Conservation (phyloP, 1,140 invertebrate genomes). For the Centruroides vittatus region DNA sequence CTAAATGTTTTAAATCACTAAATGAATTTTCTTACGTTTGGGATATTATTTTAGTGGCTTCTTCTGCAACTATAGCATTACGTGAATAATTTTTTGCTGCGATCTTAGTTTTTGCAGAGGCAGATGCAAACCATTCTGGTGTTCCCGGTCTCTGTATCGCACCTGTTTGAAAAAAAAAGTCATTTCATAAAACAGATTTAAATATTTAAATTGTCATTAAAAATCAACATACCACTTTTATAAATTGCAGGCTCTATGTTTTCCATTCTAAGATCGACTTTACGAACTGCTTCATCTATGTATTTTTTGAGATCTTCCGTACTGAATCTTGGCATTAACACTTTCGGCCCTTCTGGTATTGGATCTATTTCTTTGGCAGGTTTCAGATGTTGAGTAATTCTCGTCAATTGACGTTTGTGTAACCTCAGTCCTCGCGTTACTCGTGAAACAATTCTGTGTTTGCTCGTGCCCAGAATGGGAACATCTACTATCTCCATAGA, state of each 20-base stretch:
- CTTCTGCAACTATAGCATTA: slow-evolving; percentile 37
- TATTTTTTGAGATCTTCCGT: slow-evolving; percentile 23
- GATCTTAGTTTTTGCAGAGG: slow-evolving; percentile 31
- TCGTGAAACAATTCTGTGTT: slow-evolving; percentile 11
- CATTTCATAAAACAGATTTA: too few relatives aligned
- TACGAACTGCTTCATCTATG: slow-evolving; percentile 11
- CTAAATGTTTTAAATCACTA: too few relatives aligned
- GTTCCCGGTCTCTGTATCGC: slow-evolving; percentile 30
- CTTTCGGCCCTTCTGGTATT: slow-evolving; percentile 20
- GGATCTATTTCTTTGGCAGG: slow-evolving; percentile 21
- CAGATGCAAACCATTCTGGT: slow-evolving; percentile 37
- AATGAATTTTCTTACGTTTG: slow-evolving; percentile 28
- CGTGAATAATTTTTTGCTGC: slow-evolving; percentile 36
- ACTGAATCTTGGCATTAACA: slow-evolving; percentile 27
- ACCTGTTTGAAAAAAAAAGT: slow-evolving; percentile 18
- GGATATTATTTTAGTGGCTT: slow-evolving; percentile 35
- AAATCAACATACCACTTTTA: slow-evolving; percentile 6
- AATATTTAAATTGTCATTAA: too few relatives aligned
- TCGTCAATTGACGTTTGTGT: slow-evolving; percentile 11
- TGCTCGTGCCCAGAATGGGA: slow-evolving; percentile 11
- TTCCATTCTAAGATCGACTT: slow-evolving; percentile 10
- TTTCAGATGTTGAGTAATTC: slow-evolving; percentile 20
- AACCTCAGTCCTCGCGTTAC: slow-evolving; percentile 6
- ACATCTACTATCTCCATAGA: slow-evolving; percentile 9
- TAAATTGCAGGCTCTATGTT: slow-evolving; percentile 16